Evolutionary conservation across 2,113 vertebrate species (phyloP).

Genomic region (Vicugna pacos): DNA sequence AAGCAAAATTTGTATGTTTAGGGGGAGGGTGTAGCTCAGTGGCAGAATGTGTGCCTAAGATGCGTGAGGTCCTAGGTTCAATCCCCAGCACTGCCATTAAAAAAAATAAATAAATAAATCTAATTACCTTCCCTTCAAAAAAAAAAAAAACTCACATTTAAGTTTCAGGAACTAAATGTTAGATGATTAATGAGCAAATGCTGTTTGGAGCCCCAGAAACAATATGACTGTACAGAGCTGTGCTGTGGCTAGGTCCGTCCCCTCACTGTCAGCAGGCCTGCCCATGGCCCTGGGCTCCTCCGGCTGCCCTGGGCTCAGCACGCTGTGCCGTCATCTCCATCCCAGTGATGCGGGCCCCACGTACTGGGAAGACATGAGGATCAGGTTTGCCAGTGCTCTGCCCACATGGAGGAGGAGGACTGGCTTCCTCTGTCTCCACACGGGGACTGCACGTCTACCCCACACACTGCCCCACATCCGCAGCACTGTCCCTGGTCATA

Average conservation of each 20-base stretch:
- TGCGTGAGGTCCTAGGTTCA: no score
- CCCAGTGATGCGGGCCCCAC: accelerated
- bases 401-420: no score
- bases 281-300: not conserved
- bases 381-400: not conserved
- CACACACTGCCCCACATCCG: not conserved
- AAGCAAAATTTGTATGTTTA: not conserved
- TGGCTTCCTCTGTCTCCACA: not conserved
- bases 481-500: not conserved
- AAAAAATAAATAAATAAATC: no score
- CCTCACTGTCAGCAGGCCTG: not conserved
- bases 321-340: not conserved
- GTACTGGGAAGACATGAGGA: not conserved
- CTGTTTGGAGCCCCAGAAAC: not conserved
- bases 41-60: no score
- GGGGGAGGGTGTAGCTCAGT: no score
- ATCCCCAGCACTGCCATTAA: no score
- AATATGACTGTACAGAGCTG: not conserved
- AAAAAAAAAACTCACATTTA: not conserved
- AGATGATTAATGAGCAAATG: not conserved
- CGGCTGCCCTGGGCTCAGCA: not conserved
- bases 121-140: no score
- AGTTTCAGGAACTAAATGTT: not conserved
- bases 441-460: not conserved
- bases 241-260: not conserved